These are phyloP conservation scores for Nomada ferruginata DNA, from an alignment of 2,888 invertebrate genomes.

Conservation along the genomic window DNA sequence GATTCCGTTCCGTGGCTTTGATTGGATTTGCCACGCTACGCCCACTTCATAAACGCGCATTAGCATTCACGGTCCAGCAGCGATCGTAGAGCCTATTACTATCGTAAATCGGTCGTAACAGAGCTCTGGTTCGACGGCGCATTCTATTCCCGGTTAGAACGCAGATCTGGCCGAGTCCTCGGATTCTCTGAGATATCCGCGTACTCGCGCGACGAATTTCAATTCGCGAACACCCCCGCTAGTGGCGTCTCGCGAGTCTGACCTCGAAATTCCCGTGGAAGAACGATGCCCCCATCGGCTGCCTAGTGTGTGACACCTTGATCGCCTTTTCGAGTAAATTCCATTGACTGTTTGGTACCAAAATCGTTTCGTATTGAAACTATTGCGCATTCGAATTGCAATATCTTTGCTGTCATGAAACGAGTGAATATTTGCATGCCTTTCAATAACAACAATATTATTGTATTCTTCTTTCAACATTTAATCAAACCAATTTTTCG, in stretches of 20 bases:
- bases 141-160: constrained; percentile 42
- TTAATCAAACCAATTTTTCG: no score
- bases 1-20: constrained; percentile 72
- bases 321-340: constrained; percentile 11
- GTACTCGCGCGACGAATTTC: constrained; percentile 59
- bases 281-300: constrained; percentile 40
- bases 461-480: no score
- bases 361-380: not conserved
- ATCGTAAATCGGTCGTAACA: constrained; percentile 74
- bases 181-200: constrained; percentile 26
- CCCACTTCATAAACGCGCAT: constrained; percentile 75
- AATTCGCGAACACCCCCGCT: constrained; percentile 64
- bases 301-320: constrained; percentile 25
- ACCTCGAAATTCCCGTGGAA: constrained; percentile 42
- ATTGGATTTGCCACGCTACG: constrained; percentile 78
- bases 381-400: no score
- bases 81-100: constrained; percentile 70
- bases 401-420: no score
- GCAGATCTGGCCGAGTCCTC: constrained; percentile 50
- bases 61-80: constrained; percentile 71
- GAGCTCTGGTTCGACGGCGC: constrained; percentile 52
- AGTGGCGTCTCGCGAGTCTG: constrained; percentile 46
- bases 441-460: no score
- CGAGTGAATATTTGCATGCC: no score
- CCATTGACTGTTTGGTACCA: not conserved